Base-by-base conservation (phyloP, 2,888 invertebrate species). In the Holacanthella duospinosa region DNA sequence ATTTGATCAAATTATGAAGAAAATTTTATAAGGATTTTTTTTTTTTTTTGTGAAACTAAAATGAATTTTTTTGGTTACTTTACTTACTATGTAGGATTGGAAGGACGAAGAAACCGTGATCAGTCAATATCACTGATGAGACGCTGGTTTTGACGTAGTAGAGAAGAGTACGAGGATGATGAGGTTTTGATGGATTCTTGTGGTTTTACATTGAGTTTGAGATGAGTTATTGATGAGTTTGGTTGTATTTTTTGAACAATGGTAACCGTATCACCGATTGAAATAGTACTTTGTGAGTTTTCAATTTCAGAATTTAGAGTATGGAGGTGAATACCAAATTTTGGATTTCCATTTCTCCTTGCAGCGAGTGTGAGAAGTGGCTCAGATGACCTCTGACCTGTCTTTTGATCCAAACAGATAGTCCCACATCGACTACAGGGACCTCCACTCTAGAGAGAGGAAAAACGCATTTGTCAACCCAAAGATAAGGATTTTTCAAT, bases 361-460 rank as follows among this genome's bases (percentile, higher is more conserved):
- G 84, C 83, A 0, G 88, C 84, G 69, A 91, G 82, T 1, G 89
- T 87, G 68, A 85, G 81, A 16, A 91, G 77, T 0, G 90, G 89
- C 76, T 91, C 90, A 0, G 85, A 81, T 43, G 88, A 87, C 74
- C 86, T 89, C 69, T 84, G 80, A 0, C 91, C 93, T 1, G 87
- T 89, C 55, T 81, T 80, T 78, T 93, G 95, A 78, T 96, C 87
- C 66, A 95, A 87, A 76, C 95, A 94, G 64, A 97, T 88, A 90
- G 96, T 95, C 78, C 93, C 92, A 76, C 96, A 97, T 61, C 96
- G 83, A 1, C 85, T 86, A 75, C 95, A 96, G 53, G 84, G 83
- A 0, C 89, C 90, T 71, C 86, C 85, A 60, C 85, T 84, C 86
- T 89, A 78, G 61, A 80, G 69, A 58, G 57, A 16, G 60, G 63